phyloP scores from a whole-genome alignment of 2,888 invertebrate species.

The Drosophila colorata region DNA sequence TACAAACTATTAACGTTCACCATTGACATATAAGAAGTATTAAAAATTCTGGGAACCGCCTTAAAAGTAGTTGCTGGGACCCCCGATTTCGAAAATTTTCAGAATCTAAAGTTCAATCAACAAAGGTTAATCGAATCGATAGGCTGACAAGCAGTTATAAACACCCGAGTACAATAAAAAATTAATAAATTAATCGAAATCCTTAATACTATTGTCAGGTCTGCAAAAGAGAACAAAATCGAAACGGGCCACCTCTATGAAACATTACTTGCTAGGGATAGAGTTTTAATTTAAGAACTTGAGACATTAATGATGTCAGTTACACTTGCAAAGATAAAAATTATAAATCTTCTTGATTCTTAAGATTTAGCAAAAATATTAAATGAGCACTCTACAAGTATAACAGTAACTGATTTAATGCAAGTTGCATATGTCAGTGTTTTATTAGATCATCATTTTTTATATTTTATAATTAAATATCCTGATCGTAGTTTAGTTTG shows the following conservation, averaged over 20 bases:
- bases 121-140: background rate
- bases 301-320: background rate
- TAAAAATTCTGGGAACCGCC: no score
- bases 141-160: background rate
- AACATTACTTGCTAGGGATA: no score
- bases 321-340: background rate
- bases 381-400: no score
- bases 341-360: background rate
- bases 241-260: no score
- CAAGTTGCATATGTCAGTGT: background rate
- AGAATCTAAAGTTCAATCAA: background rate
- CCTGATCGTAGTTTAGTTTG: constrained; percentile 1
- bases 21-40: no score
- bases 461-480: constrained; percentile 13
- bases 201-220: background rate
- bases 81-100: background rate
- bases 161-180: background rate
- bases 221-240: background rate
- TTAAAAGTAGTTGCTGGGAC: no score
- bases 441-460: constrained; percentile 13
- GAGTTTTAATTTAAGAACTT: background rate
- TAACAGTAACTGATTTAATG: constrained; percentile 3
- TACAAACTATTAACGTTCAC: no score
- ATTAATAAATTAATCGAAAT: background rate
- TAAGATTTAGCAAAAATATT: background rate